These are phyloP conservation scores for Arenaria interpres DNA, from an alignment of 2,113 vertebrate species.

Conservation along the genomic window DNA sequence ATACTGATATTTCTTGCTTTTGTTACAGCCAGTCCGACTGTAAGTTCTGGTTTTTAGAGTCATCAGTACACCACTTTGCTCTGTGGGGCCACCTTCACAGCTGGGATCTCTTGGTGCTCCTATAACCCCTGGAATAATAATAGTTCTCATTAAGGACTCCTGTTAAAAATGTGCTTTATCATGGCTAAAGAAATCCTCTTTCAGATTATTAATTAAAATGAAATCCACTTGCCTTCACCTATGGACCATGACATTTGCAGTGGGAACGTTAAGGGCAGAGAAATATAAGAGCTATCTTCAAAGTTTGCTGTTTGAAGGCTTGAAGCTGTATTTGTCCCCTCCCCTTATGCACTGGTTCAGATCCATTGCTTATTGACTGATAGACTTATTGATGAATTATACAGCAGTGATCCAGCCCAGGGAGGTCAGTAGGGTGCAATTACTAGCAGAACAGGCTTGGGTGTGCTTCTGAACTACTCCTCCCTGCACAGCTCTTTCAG, in stretches of 20 bases:
- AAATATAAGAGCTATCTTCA: background rate
- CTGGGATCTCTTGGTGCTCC: background rate
- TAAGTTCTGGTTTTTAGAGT: background rate
- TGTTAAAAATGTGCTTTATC: slow-evolving; percentile 12
- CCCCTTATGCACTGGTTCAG: background rate
- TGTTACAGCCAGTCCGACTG: background rate
- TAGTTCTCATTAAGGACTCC: background rate
- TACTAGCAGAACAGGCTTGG: slow-evolving; percentile 43
- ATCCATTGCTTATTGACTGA: slow-evolving; percentile 47
- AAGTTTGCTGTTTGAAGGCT: slow-evolving; percentile 32
- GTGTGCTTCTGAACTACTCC: slow-evolving; percentile 49
- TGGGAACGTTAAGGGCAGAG: background rate
- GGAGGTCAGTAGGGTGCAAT: slow-evolving; percentile 71
- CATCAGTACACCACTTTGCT: background rate
- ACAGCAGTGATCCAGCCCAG: slow-evolving; percentile 29
- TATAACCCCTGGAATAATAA: background rate
- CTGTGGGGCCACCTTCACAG: background rate
- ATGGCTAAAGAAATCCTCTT: background rate
- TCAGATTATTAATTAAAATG: slow-evolving; percentile 25
- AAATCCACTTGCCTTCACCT: background rate
- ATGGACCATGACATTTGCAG: slow-evolving; percentile 10
- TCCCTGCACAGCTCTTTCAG: slow-evolving; percentile 61
- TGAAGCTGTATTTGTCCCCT: background rate
- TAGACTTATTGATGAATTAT: slow-evolving; percentile 51
- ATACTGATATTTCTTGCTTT: background rate